These are phyloP conservation scores for Rhyacophila evoluta DNA, from an alignment of 2,888 invertebrate species.

Conservation along the genomic window DNA sequence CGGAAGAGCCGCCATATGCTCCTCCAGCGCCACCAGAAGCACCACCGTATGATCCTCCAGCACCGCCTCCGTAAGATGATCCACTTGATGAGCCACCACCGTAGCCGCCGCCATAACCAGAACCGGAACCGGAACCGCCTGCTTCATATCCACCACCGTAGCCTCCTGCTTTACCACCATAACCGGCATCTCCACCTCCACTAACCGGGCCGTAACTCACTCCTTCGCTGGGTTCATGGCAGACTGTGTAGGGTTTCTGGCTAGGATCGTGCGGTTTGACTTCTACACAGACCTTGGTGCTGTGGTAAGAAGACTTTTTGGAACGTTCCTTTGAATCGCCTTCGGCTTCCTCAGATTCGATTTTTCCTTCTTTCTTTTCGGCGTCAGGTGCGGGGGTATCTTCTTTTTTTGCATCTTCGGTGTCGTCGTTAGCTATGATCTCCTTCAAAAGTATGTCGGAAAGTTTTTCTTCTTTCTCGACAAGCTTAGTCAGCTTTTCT, in stretches of 20 bases:
- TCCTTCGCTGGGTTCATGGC: constrained; percentile 15
- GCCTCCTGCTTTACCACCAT: constrained; percentile 27
- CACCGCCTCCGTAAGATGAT: background rate
- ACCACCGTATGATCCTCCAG: constrained; percentile 15
- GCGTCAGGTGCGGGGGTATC: background rate
- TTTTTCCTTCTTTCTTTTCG: background rate
- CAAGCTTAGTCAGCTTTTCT: background rate
- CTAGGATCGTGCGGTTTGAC: constrained; percentile 33
- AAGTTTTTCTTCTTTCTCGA: background rate
- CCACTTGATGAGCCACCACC: constrained; percentile 20
- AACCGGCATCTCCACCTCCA: background rate
- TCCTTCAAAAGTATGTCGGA: background rate
- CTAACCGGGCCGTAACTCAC: background rate
- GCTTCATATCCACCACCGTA: background rate
- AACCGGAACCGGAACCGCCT: background rate
- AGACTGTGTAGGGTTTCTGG: constrained; percentile 36
- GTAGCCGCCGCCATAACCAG: background rate
- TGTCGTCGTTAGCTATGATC: background rate
- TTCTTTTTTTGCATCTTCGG: constrained; percentile 26
- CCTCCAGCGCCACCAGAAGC: background rate
- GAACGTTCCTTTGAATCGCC: background rate
- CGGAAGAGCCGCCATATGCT: constrained; percentile 27
- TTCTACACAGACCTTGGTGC: constrained; percentile 34
- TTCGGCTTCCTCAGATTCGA: background rate
- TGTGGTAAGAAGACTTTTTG: background rate